phyloP scores from a whole-genome alignment of 2,113 vertebrate species.

The Microcebus griseorufus region DNA sequence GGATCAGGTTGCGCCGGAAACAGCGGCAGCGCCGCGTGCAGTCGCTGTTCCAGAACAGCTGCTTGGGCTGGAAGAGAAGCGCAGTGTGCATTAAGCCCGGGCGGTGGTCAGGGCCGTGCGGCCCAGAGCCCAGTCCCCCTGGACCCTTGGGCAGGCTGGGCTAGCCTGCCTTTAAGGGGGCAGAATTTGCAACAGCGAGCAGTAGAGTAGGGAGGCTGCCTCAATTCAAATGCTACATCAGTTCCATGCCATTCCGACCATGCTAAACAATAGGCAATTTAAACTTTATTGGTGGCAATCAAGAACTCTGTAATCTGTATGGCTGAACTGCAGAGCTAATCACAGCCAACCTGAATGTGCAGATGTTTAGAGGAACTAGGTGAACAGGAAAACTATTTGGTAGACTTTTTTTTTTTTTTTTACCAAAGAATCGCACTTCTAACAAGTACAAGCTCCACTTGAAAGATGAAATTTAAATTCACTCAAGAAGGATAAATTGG shows the following conservation, averaged over 20 bases:
- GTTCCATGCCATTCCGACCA: background rate
- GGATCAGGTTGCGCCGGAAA: constrained; percentile 97
- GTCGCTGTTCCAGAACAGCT: constrained; percentile 97
- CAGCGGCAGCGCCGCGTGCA: constrained; percentile 98
- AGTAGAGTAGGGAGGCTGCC: background rate
- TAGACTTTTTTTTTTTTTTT: background rate
- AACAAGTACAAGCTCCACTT: background rate
- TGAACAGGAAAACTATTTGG: background rate
- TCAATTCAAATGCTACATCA: background rate
- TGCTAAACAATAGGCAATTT: background rate
- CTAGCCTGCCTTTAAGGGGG: background rate
- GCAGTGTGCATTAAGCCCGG: background rate
- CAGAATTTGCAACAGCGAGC: background rate
- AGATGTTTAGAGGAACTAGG: background rate
- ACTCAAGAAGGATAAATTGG: background rate
- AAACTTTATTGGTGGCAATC: background rate
- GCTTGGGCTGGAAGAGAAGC: constrained; percentile 90
- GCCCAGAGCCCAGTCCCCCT: background rate
- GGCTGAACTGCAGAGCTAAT: background rate
- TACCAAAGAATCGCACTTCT: background rate
- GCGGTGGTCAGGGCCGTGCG: background rate
- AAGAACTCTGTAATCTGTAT: background rate
- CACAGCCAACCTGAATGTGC: background rate
- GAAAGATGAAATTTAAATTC: constrained; percentile 22
- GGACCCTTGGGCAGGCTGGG: background rate